A percentile compares a stretch with the other conserved stretches of the same genome.
phyloP scores from a whole-genome alignment of 2,888 invertebrate genomes.

The Mythimna lalbum region DNA sequence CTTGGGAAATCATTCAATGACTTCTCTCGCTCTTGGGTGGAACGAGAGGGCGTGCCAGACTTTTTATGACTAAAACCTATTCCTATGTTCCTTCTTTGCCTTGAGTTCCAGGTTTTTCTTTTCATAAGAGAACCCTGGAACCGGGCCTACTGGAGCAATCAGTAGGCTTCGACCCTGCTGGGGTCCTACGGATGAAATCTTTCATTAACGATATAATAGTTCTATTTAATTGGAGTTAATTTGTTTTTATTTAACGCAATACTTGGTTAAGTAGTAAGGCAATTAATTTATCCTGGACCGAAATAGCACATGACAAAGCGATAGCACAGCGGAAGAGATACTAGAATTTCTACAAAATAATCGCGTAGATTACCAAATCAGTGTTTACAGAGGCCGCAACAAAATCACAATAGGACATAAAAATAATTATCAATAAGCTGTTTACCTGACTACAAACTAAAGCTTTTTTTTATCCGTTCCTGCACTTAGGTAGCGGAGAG shows the following conservation, averaged over 20 bases:
- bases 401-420: conserved; percentile 29
- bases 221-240: too few relatives aligned
- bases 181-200: too few relatives aligned
- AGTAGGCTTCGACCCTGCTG: too few relatives aligned
- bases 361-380: conserved; percentile 16
- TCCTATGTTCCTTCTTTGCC: too few relatives aligned
- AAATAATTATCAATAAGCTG: conserved; percentile 29
- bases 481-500: conserved; percentile 15
- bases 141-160: too few relatives aligned
- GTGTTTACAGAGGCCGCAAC: conserved; percentile 35
- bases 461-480: conserved; percentile 11
- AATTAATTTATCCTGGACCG: conserved; percentile 39
- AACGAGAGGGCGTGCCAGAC: too few relatives aligned
- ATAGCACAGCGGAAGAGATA: conserved; percentile 43
- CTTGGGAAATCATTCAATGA: too few relatives aligned
- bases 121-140: too few relatives aligned
- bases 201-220: too few relatives aligned
- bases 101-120: too few relatives aligned
- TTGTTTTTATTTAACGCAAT: neutral
- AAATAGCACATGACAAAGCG: conserved; percentile 58
- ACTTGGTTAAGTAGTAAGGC: conserved; percentile 23
- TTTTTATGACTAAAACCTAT: too few relatives aligned
- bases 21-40: too few relatives aligned
- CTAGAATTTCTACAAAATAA: conserved; percentile 18
- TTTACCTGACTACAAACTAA: conserved; percentile 25